phyloP scores from a whole-genome alignment of 2,113 vertebrate genomes.

The Piaya cayana region DNA sequence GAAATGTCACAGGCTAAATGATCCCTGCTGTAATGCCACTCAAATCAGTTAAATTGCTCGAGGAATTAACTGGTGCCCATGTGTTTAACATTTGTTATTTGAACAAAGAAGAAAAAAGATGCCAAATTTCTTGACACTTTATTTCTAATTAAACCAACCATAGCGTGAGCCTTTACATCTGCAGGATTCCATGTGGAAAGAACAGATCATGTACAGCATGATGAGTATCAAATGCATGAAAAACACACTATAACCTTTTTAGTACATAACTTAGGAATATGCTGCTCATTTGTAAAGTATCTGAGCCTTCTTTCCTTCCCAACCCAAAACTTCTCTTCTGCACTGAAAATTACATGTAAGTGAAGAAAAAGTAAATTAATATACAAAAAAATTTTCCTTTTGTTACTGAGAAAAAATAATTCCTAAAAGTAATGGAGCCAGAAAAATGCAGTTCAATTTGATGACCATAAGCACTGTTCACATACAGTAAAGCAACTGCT shows the following conservation, averaged over 20 bases:
- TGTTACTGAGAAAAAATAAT: neutral
- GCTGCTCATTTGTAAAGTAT: constrained; percentile 20
- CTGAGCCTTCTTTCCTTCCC: neutral
- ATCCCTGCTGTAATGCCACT: neutral
- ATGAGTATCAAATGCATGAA: constrained; percentile 50
- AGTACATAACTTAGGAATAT: constrained; percentile 18
- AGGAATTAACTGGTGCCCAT: neutral
- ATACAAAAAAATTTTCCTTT: neutral
- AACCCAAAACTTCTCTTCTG: neutral
- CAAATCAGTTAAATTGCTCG: neutral
- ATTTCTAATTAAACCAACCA: constrained; percentile 68
- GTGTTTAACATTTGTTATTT: constrained; percentile 55
- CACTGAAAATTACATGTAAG: neutral
- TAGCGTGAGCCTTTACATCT: constrained; percentile 48
- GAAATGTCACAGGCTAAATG: neutral
- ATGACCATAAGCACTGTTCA: neutral
- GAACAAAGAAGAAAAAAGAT: constrained; percentile 58
- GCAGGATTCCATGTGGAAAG: constrained; percentile 54
- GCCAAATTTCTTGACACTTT: constrained; percentile 50
- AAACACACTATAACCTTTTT: constrained; percentile 34
- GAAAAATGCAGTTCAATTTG: neutral
- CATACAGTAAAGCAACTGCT: neutral
- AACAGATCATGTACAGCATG: constrained; percentile 21
- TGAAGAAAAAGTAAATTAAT: neutral
- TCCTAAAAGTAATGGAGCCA: neutral